These are phyloP conservation scores for Montifringilla adamsi DNA, from an alignment of 2,113 vertebrate genomes.

Conservation along the genomic window DNA sequence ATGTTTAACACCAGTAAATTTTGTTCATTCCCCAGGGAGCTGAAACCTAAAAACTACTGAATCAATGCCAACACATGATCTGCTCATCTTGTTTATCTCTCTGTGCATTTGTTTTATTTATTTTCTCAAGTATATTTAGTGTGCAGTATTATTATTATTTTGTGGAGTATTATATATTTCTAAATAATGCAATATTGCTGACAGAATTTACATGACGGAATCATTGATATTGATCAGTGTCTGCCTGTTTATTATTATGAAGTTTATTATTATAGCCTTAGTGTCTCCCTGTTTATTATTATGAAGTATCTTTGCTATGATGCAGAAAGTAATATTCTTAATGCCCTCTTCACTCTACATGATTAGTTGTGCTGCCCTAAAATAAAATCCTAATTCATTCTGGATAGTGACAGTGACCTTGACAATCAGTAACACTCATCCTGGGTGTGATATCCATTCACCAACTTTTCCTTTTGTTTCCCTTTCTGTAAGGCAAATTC, in stretches of 20 bases:
- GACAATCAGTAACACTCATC: not conserved
- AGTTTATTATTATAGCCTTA: too few relatives aligned
- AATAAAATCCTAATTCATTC: constrained; percentile 28
- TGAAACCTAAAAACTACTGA: not conserved
- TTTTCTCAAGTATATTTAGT: not conserved
- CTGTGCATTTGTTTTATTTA: not conserved
- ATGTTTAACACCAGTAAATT: not conserved
- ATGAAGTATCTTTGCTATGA: constrained; percentile 4
- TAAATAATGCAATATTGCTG: constrained; percentile 15
- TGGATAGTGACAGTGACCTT: not conserved
- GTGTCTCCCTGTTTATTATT: constrained; percentile 40
- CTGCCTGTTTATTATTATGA: constrained; percentile 44
- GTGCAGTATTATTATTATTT: not conserved
- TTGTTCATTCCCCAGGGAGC: not conserved
- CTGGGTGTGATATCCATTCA: not conserved
- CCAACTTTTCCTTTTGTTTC: not conserved
- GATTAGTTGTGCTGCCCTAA: not conserved
- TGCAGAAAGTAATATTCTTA: not conserved
- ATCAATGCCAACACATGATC: not conserved
- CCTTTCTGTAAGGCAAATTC: not conserved
- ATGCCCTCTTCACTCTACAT: not conserved
- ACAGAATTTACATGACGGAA: not conserved
- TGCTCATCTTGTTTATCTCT: not conserved
- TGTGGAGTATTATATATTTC: constrained; percentile 2
- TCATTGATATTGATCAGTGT: constrained; percentile 39